These are phyloP conservation scores for Sturmia bella DNA, from an alignment of 2,888 invertebrate species.

Conservation along the genomic window DNA sequence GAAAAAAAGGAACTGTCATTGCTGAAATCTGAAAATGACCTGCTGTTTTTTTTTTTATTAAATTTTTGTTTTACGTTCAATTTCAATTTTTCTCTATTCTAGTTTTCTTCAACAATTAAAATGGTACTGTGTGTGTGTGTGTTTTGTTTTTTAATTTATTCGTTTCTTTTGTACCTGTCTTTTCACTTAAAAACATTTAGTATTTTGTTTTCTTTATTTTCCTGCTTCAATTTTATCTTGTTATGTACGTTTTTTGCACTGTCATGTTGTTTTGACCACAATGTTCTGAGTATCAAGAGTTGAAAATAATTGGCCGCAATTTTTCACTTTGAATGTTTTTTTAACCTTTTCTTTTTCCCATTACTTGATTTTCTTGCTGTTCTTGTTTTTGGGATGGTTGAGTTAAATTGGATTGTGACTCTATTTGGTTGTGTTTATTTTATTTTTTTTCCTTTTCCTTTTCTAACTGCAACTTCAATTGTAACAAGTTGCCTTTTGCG, in stretches of 20 bases:
- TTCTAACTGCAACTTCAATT: conserved; percentile 49
- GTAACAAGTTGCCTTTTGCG: conserved; percentile 55
- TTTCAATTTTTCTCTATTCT: conserved; percentile 1
- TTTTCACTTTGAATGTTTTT: conserved; percentile 64
- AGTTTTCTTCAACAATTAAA: conserved; percentile 8
- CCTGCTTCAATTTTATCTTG: conserved; percentile 17
- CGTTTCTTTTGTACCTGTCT: conserved; percentile 31
- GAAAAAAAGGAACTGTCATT: conserved; percentile 40
- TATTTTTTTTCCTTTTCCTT: conserved; percentile 11
- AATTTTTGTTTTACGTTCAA: neutral
- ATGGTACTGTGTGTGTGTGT: conserved; percentile 12
- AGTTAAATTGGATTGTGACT: conserved; percentile 26
- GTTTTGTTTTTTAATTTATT: conserved; percentile 42
- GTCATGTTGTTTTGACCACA: conserved; percentile 68
- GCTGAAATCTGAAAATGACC: conserved; percentile 53
- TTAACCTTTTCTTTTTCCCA: conserved; percentile 26
- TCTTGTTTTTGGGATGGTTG: conserved; percentile 32
- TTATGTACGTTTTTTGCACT: conserved; percentile 40
- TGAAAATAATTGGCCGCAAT: conserved; percentile 67
- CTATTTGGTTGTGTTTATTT: conserved; percentile 9
- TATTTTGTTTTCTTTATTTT: conserved; percentile 21
- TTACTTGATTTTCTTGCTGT: neutral
- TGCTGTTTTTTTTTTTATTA: conserved; percentile 47
- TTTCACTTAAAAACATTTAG: conserved; percentile 31
- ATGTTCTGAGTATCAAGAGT: conserved; percentile 53